Evolutionary conservation across 1,140 invertebrate genomes (phyloP).

Genomic region (Asobara japonica): DNA sequence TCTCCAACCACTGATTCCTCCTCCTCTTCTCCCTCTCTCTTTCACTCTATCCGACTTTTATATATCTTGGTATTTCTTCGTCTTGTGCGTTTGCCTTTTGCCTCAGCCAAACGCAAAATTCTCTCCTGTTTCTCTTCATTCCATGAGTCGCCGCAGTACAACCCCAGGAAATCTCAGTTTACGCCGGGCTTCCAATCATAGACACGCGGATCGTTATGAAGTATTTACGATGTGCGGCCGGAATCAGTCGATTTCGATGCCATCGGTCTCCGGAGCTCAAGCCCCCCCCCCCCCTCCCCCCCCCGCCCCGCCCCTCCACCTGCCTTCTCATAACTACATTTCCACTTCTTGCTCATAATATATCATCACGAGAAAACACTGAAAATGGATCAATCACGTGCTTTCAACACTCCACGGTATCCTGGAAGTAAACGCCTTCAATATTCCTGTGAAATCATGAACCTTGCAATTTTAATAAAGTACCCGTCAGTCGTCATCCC

Average conservation of each 20-base stretch:
- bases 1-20: constrained; percentile 18
- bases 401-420: constrained; percentile 8
- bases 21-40: neutral
- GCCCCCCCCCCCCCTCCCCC: neutral
- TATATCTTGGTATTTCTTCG: neutral
- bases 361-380: constrained; percentile 10
- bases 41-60: constrained; percentile 8
- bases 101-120: neutral
- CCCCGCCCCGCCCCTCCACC: too few relatives aligned
- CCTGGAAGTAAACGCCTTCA: constrained; percentile 11
- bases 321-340: too few relatives aligned
- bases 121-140: neutral
- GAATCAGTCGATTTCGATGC: constrained; percentile 9
- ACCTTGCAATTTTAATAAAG: constrained; percentile 6
- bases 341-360: neutral
- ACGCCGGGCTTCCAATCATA: constrained; percentile 27
- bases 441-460: neutral
- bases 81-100: neutral
- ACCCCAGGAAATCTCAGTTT: constrained; percentile 34
- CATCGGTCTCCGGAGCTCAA: neutral
- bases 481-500: neutral
- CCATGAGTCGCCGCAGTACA: neutral
- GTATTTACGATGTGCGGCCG: constrained; percentile 26
- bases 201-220: constrained; percentile 29
- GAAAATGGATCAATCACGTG: constrained; percentile 26